phyloP scores from a whole-genome alignment of 2,888 invertebrate genomes.

The Anorthoa munda region DNA sequence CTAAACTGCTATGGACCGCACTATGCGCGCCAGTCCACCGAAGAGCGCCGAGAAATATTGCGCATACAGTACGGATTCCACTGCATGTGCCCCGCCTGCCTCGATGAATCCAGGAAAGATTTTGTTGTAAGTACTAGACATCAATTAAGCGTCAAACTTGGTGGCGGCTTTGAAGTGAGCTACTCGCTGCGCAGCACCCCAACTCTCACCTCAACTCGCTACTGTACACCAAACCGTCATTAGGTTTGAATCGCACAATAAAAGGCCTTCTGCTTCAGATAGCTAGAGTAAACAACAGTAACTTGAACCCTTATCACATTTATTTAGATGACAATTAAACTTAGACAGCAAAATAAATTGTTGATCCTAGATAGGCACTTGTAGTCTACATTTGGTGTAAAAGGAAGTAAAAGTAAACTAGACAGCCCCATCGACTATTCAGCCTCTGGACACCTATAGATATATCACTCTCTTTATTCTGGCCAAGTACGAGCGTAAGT shows the following conservation, averaged over 20 bases:
- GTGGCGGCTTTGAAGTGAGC: not conserved
- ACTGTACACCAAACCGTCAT: not conserved
- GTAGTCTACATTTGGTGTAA: conserved; percentile 34
- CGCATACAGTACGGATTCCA: conserved; percentile 94
- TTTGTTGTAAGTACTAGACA: conserved; percentile 77
- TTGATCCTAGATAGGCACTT: conserved; percentile 24
- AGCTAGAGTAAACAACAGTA: conserved; percentile 6
- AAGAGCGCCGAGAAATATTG: conserved; percentile 92
- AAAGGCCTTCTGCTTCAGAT: not conserved
- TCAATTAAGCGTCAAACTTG: not conserved
- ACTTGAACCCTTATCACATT: not conserved
- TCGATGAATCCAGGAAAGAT: conserved; percentile 76
- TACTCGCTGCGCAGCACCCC: not conserved
- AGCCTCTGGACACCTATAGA: not conserved
- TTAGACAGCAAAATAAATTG: not conserved
- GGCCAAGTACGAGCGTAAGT: too few species aligned
- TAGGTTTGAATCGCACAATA: not conserved
- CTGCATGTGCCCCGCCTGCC: conserved; percentile 94
- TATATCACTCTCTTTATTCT: too few species aligned
- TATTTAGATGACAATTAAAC: conserved; percentile 18
- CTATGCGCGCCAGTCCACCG: conserved; percentile 91
- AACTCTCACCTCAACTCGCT: not conserved
- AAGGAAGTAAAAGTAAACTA: conserved; percentile 8
- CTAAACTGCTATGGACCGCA: conserved; percentile 97
- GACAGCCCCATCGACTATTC: not conserved